Percentiles rank a stretch among this genome's conserved stretches.
Evolutionary conservation across 1,140 invertebrate genomes (phyloP).

Genomic region (Achroia grisella): DNA sequence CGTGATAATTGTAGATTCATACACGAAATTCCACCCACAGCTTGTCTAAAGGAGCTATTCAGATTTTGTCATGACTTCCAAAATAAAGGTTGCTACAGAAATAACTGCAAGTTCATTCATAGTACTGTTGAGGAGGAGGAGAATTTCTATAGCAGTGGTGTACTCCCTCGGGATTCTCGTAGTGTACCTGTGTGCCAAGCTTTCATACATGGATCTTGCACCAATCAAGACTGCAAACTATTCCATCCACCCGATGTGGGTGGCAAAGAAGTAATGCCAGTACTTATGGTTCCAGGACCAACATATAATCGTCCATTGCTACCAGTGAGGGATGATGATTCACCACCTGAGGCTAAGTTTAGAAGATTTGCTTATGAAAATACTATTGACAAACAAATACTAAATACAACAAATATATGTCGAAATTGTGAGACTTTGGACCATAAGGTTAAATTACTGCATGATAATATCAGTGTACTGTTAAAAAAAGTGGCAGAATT

Average conservation of each 20-base stretch:
- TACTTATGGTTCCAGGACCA: slow-evolving; percentile 28
- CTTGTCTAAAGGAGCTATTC: slow-evolving; percentile 51
- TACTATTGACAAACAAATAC: slow-evolving; percentile 36
- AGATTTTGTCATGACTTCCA: slow-evolving; percentile 64
- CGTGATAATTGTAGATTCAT: slow-evolving; percentile 57
- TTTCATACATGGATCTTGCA: slow-evolving; percentile 38
- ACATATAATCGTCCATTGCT: slow-evolving; percentile 40
- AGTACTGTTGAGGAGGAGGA: slow-evolving; percentile 50
- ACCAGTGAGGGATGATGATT: slow-evolving; percentile 46
- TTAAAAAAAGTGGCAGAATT: slow-evolving; percentile 61
- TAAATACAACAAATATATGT: slow-evolving; percentile 37
- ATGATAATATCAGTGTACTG: slow-evolving; percentile 65
- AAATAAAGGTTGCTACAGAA: slow-evolving; percentile 62
- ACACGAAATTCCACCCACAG: slow-evolving; percentile 51
- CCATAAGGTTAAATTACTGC: slow-evolving; percentile 59
- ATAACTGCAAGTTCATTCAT: slow-evolving; percentile 60
- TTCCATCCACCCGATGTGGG: slow-evolving; percentile 36
- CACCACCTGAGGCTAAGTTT: slow-evolving; percentile 59
- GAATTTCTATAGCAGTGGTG: slow-evolving; percentile 48
- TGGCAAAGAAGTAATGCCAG: slow-evolving; percentile 28
- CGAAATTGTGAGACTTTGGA: slow-evolving; percentile 53
- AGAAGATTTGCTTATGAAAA: slow-evolving; percentile 55
- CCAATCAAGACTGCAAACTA: slow-evolving; percentile 47
- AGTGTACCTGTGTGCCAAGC: slow-evolving; percentile 40
- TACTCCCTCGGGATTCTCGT: slow-evolving; percentile 40